Conservation (phyloP, 2,888 invertebrate genomes). For the Xestia ashworthii region DNA sequence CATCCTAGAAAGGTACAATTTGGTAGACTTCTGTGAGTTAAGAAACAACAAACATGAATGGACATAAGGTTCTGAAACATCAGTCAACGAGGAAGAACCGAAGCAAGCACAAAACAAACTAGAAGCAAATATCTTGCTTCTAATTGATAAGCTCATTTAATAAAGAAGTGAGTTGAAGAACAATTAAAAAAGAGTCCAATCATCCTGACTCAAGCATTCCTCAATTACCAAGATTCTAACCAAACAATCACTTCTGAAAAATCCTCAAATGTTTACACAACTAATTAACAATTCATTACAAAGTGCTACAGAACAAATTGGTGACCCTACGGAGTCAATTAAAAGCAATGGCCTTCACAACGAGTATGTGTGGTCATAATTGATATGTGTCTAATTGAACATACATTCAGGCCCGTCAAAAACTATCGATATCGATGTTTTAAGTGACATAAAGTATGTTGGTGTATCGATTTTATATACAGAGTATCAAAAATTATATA, state of each 20-base stretch:
- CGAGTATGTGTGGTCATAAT: constrained; percentile 59
- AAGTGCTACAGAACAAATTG: constrained; percentile 46
- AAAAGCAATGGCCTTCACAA: constrained; percentile 61
- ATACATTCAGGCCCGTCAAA: constrained; percentile 46
- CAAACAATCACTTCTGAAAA: constrained; percentile 33
- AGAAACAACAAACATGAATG: not conserved
- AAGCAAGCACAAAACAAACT: not conserved
- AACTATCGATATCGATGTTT: not conserved
- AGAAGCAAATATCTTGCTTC: not conserved
- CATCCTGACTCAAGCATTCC: constrained; percentile 15
- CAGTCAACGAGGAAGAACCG: not conserved
- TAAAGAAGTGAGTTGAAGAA: not conserved
- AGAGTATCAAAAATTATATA: not conserved
- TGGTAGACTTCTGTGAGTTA: not conserved
- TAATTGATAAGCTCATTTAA: not conserved
- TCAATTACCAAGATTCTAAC: constrained; percentile 29
- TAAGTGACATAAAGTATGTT: not conserved
- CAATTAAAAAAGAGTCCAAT: not conserved
- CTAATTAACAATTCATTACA: constrained; percentile 34
- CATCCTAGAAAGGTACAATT: not conserved
- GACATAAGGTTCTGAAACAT: not conserved
- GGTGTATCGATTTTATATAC: not conserved
- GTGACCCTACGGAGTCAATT: constrained; percentile 55
- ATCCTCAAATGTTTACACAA: constrained; percentile 50
- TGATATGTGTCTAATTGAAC: constrained; percentile 69